Evolutionary conservation across 2,797 vertebrate genomes (phyloP).

Genomic region (Austrolebias charrua): DNA sequence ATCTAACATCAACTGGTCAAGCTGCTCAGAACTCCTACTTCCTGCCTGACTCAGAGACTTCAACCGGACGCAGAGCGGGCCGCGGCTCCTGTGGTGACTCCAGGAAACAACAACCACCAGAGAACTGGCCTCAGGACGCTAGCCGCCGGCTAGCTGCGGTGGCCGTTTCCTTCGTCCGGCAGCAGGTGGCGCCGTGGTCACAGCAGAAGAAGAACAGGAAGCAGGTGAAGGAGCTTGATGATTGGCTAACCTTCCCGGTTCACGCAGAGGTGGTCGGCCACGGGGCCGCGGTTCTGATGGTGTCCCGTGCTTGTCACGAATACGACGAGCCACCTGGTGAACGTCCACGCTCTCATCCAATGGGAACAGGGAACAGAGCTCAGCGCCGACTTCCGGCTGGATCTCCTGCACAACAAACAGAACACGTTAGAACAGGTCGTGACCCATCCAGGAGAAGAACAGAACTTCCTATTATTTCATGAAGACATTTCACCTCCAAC

Average conservation of each 20-base stretch:
- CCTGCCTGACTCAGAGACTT: slow-evolving; percentile 44
- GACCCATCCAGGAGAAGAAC: no score
- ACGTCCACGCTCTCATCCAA: slow-evolving; percentile 97
- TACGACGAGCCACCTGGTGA: slow-evolving; percentile 95
- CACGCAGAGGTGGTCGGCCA: slow-evolving; percentile 89
- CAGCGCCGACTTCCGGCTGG: slow-evolving; percentile 91
- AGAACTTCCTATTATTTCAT: no score
- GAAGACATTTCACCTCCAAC: no score
- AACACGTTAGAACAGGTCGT: no score
- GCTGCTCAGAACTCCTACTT: slow-evolving; percentile 9
- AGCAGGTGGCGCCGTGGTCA: slow-evolving; percentile 54
- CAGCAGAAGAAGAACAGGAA: slow-evolving; percentile 61
- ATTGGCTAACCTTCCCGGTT: slow-evolving; percentile 99
- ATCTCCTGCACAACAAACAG: slow-evolving; percentile 84
- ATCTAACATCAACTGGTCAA: slow-evolving; percentile 1
- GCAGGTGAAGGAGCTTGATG: slow-evolving; percentile 70
- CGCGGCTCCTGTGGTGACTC: slow-evolving; percentile 34
- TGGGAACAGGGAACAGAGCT: slow-evolving; percentile 96
- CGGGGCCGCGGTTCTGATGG: slow-evolving; percentile 92
- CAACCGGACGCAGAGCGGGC: slow-evolving; percentile 20
- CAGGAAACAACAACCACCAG: slow-evolving; percentile 42
- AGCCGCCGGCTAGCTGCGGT: slow-evolving; percentile 41
- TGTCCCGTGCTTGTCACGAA: slow-evolving; percentile 95
- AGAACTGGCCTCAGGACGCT: slow-evolving; percentile 33
- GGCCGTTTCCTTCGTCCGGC: slow-evolving; percentile 50